Base-by-base conservation (phyloP, 2,888 invertebrate genomes). In the Synergus japonicus region DNA sequence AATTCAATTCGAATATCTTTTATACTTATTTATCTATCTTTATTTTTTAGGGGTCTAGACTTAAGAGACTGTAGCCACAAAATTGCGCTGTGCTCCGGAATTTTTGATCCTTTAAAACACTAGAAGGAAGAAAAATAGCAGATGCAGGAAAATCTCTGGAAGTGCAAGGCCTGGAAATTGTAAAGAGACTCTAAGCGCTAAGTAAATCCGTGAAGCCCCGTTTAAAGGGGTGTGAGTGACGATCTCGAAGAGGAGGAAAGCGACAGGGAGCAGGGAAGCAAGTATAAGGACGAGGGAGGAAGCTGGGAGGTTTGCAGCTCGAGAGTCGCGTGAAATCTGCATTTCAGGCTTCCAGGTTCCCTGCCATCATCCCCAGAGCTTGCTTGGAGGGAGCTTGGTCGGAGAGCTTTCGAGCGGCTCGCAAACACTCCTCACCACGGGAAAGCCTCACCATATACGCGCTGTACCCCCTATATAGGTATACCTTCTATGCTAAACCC, bases 281-380 rank as follows among this genome's bases (percentile, higher is more conserved):
- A 73, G 58, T n/a, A 79, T 49, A 77, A 76, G 82, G 63, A 76
- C 49, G 49, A 44, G 58, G 77, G 77, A 81, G 76, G 82, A 82
- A 81, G 76, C 83, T 82, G 69, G 67, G 66, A 77, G 79, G 78
- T n/a, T 37, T 63, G 69, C 79, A 81, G 84, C 87, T 88, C 86
- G 88, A 89, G 90, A 90, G 88, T 89, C 88, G 87, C 89, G 87
- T 86, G 87, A 89, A 92, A 92, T 92, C 92, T 92, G 92, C 92
- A 92, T 93, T 92, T 92, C 91, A 91, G 90, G 86, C 91, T 92
- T 89, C 90, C 88, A 90, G 89, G 86, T 81, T 83, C 78, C 78
- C 81, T 79, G 77, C 29, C 79, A 77, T 78, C 81, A 82, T 82
- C 81, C 85, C 86, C 83, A 77, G 81, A 79, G 81, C 85, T 82